phyloP scores from a whole-genome alignment of 1,140 invertebrate genomes.

The Drosophila azteca region DNA sequence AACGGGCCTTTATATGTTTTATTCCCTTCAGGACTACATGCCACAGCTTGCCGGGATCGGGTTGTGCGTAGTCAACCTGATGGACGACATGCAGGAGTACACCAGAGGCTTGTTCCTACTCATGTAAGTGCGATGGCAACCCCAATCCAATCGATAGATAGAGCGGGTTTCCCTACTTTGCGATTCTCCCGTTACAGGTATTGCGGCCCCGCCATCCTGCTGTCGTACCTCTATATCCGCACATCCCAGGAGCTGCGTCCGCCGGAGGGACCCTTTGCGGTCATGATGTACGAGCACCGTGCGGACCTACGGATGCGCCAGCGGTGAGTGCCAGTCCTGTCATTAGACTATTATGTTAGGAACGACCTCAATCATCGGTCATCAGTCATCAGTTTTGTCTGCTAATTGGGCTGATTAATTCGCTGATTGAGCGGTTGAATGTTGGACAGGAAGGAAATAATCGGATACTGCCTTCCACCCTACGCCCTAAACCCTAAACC shows the following conservation, averaged over 20 bases:
- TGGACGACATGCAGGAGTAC: conserved; percentile 87
- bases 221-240: conserved; percentile 87
- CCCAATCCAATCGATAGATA: not conserved
- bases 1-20: too few relatives aligned
- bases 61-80: conserved; percentile 86
- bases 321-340: conserved; percentile 59
- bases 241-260: conserved; percentile 87
- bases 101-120: conserved; percentile 86
- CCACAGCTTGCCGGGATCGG: conserved; percentile 85
- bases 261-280: conserved; percentile 84
- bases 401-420: conserved; percentile 74
- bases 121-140: conserved; percentile 84
- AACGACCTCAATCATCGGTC: conserved; percentile 35
- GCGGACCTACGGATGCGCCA: conserved; percentile 79
- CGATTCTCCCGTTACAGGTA: conserved; percentile 84
- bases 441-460: not conserved
- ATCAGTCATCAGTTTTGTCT: conserved; percentile 1
- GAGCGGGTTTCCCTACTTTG: too few relatives aligned
- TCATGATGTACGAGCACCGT: conserved; percentile 85
- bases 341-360: too few relatives aligned
- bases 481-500: too few relatives aligned
- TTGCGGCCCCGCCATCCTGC: conserved; percentile 86
- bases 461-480: not conserved
- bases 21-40: conserved; percentile 76
- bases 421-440: conserved; percentile 37